Evolutionary conservation across 2,888 invertebrate species (phyloP).

Genomic region (Rhopalosiphum nymphaeae): DNA sequence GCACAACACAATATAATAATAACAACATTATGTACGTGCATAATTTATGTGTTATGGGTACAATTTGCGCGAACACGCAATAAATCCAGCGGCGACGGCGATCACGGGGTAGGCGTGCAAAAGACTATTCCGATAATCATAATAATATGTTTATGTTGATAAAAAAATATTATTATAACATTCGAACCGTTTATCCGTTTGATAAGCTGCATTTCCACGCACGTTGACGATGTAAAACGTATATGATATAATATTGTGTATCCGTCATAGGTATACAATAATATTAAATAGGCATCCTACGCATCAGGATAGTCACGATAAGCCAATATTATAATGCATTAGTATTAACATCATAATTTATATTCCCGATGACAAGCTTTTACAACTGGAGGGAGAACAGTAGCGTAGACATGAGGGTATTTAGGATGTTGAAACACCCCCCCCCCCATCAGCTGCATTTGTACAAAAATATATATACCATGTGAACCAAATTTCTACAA

Average conservation of each 20-base stretch:
- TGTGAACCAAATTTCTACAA: not conserved
- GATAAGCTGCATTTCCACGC: not conserved
- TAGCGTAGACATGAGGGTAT: not conserved
- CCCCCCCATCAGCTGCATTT: not conserved
- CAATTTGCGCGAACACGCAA: not conserved
- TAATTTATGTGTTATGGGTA: not conserved
- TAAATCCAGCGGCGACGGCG: not conserved
- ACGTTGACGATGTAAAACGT: not conserved
- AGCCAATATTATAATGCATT: not conserved
- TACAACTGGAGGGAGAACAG: not conserved
- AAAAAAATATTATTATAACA: not conserved
- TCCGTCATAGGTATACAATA: not conserved
- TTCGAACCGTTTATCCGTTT: not conserved
- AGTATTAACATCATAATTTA: not conserved
- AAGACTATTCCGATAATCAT: slow-evolving; percentile 10
- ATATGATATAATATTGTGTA: not conserved
- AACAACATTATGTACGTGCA: not conserved
- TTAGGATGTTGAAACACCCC: not conserved
- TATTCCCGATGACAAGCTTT: not conserved
- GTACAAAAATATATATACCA: not conserved
- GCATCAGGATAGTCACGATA: not conserved
- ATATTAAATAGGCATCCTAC: not conserved
- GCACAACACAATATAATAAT: not conserved
- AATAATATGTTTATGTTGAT: not conserved
- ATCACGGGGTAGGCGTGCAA: not conserved